Percentiles rank a stretch among this genome's conserved stretches.
Conservation (phyloP, 2,113 vertebrate genomes). For the Cryptoleucopteryx plumbea region DNA sequence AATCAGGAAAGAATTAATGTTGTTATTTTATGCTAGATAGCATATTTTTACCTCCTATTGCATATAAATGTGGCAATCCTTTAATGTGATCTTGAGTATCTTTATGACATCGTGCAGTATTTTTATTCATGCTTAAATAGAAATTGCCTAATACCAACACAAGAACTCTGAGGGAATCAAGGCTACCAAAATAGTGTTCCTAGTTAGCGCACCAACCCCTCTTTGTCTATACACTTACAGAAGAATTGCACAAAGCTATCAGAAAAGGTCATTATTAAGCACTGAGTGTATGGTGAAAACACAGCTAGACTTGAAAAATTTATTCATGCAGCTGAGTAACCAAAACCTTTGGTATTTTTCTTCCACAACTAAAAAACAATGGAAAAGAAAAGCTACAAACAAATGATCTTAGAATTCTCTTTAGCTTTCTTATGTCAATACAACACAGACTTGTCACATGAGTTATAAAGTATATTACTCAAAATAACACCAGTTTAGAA, state of each 20-base stretch:
- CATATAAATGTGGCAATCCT: neutral
- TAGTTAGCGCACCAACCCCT: neutral
- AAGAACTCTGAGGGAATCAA: neutral
- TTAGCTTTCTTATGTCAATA: neutral
- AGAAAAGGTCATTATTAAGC: neutral
- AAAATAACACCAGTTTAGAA: neutral
- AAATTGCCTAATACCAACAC: neutral
- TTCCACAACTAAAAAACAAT: neutral
- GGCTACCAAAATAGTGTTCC: neutral
- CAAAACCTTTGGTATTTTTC: neutral
- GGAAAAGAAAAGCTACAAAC: neutral
- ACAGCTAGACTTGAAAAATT: neutral
- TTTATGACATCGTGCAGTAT: accelerated
- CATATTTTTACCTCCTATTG: neutral
- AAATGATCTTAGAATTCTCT: neutral
- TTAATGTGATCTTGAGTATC: neutral
- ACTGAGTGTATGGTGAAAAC: neutral
- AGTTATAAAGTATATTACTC: neutral
- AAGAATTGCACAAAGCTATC: neutral
- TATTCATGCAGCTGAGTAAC: neutral
- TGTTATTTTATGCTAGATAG: neutral
- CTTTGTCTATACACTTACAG: neutral
- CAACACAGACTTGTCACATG: neutral
- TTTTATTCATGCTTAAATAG: neutral
- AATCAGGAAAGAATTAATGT: neutral